phyloP scores from a whole-genome alignment of 1,140 invertebrate species.

The Agrilus planipennis region DNA sequence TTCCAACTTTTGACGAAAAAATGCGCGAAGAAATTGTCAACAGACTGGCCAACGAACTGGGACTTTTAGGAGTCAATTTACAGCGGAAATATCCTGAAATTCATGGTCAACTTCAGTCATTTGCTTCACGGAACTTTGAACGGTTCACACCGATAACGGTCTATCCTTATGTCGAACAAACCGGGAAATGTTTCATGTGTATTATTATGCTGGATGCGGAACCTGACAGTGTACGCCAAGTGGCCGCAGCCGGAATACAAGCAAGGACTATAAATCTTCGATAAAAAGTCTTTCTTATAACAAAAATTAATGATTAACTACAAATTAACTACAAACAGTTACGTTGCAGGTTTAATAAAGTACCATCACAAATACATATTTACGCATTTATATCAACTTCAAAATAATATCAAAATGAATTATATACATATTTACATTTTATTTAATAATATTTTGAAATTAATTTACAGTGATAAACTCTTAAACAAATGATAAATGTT shows the following conservation, averaged over 20 bases:
- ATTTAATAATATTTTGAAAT: too few relatives aligned
- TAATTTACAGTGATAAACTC: too few relatives aligned
- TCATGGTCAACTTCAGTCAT: conserved; percentile 64
- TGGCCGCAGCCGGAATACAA: conserved; percentile 48
- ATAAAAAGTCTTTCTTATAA: too few relatives aligned
- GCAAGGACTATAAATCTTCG: conserved; percentile 44
- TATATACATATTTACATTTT: too few relatives aligned
- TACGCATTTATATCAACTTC: too few relatives aligned
- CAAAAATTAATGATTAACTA: too few relatives aligned
- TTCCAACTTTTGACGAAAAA: conserved; percentile 47
- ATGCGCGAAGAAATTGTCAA: conserved; percentile 65
- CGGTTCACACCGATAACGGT: conserved; percentile 81
- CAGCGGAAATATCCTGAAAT: conserved; percentile 76
- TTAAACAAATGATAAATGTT: too few relatives aligned
- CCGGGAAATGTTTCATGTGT: conserved; percentile 79
- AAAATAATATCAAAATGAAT: too few relatives aligned
- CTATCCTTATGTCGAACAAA: conserved; percentile 66
- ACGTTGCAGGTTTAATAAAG: too few relatives aligned
- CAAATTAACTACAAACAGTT: too few relatives aligned
- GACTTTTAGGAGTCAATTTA: conserved; percentile 63
- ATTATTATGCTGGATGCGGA: conserved; percentile 82
- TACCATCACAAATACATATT: too few relatives aligned
- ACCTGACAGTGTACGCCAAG: conserved; percentile 47
- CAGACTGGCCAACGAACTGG: conserved; percentile 69
- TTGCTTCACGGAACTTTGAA: conserved; percentile 67